Base-by-base conservation (phyloP, 2,113 vertebrate genomes). In the Zosterops pallidus region DNA sequence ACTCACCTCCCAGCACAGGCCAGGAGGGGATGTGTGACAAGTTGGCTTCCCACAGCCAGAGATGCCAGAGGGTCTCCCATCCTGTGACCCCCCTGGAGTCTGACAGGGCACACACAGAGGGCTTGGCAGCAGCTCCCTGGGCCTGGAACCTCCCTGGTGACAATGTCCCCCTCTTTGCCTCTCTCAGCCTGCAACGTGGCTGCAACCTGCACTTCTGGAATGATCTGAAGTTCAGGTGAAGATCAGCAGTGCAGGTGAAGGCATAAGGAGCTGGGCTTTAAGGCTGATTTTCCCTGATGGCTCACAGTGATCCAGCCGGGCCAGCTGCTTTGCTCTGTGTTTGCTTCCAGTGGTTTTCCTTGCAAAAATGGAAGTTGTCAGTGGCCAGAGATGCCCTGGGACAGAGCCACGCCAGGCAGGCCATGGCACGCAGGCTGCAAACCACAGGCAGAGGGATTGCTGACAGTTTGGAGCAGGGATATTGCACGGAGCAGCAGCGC, bases 121-220 rank as follows among this genome's bases (percentile, higher is more conserved):
- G 53, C 9, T 1, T 9, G 35, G 7, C 25, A 11, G 53, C 62
- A 49, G 9, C 9, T 44, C 29, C 33, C 39, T 8, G 3, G 55
- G 55, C 12, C 1, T 19, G 81, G 22, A 50, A 63, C 8, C 39
- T 55, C 47, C 3, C 0, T 2, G 18, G 63, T 95, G 67, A 96
- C 4, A 0, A 0, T 14, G 28, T 95, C 26, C 29, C 2, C 2
- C 78, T 84, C 63, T 95, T 47, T 92, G 68, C 53, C 84, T 74
- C 84, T 53, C 33, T 0, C 98, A 99, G 99, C 99, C 93, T 99
- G 99, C 79, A 99, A 99, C 8, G 49, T 49, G 49, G 49, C 97
- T 99, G 99, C 81, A 99, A 99, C 97, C 99, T 99, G 19, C 99
- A 99, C 2, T 49, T 49, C 25, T 25, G 49, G n/a, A 17, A 33